Conservation (phyloP, 2,888 invertebrate genomes). For the Hipparchia sbordonii region DNA sequence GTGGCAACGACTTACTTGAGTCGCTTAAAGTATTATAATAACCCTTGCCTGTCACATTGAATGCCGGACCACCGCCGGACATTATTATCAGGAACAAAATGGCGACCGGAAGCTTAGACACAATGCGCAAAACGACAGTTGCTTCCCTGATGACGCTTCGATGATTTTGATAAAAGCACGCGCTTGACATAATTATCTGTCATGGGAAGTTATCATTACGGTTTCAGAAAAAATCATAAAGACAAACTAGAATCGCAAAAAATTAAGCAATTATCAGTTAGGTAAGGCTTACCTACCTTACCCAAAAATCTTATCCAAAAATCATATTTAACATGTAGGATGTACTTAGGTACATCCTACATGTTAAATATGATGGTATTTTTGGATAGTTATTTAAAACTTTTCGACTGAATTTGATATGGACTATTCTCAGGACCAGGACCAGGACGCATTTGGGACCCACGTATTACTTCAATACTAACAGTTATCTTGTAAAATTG, state of each 20-base stretch:
- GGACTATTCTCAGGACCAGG: too few relatives aligned
- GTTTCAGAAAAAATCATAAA: conserved; percentile 18
- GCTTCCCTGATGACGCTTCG: conserved; percentile 47
- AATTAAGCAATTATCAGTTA: not conserved
- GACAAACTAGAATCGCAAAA: conserved; percentile 12
- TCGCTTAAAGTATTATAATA: conserved; percentile 42
- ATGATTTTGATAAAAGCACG: conserved; percentile 47
- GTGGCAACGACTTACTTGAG: conserved; percentile 37
- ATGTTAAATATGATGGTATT: too few relatives aligned
- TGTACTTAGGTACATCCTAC: too few relatives aligned
- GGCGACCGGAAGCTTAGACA: conserved; percentile 46
- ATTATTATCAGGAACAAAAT: conserved; percentile 41
- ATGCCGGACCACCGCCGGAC: conserved; percentile 46
- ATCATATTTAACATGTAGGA: too few relatives aligned
- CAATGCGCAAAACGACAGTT: conserved; percentile 46
- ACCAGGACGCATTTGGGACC: too few relatives aligned
- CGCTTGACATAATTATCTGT: conserved; percentile 46
- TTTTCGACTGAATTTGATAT: too few relatives aligned
- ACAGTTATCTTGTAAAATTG: too few relatives aligned
- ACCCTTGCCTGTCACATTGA: conserved; percentile 45
- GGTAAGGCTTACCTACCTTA: too few relatives aligned
- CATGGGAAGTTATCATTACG: conserved; percentile 31
- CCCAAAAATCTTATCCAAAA: too few relatives aligned
- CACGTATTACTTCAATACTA: too few relatives aligned
- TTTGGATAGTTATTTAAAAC: too few relatives aligned